Evolutionary conservation across 1,140 invertebrate species (phyloP).

Genomic region (Zaprionus lachaisei): DNA sequence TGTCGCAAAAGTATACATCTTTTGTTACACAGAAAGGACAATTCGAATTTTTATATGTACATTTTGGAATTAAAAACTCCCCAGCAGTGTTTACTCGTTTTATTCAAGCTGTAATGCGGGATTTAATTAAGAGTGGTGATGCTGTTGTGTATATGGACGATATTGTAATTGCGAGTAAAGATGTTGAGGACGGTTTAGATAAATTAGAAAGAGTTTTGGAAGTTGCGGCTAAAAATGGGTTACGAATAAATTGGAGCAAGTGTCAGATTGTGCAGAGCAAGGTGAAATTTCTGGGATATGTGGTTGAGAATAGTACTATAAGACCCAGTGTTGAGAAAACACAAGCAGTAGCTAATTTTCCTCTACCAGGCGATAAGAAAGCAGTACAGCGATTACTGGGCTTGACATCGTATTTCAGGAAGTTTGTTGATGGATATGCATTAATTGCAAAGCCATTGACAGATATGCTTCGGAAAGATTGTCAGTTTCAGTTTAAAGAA

Average conservation of each 20-base stretch:
- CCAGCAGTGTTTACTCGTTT: slow-evolving; percentile 55
- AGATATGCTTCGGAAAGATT: slow-evolving; percentile 12
- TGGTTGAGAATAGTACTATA: slow-evolving; percentile 6
- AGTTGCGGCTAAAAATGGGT: neutral
- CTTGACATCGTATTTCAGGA: slow-evolving; percentile 12
- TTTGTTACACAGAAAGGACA: slow-evolving; percentile 54
- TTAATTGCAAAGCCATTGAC: slow-evolving; percentile 3
- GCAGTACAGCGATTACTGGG: slow-evolving; percentile 27
- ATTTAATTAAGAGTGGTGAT: slow-evolving; percentile 5
- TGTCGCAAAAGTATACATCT: slow-evolving; percentile 61
- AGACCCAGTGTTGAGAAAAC: neutral
- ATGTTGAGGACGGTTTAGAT: slow-evolving; percentile 8
- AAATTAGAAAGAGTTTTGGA: slow-evolving; percentile 18
- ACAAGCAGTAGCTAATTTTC: slow-evolving; percentile 16
- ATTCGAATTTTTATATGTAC: slow-evolving; percentile 29
- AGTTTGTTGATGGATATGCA: slow-evolving; percentile 9
- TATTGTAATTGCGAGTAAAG: slow-evolving; percentile 29
- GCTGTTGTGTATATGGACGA: slow-evolving; percentile 21
- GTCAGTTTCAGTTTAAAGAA: too few relatives aligned
- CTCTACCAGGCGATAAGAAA: slow-evolving; percentile 15
- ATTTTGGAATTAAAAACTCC: slow-evolving; percentile 45
- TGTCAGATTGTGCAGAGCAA: slow-evolving; percentile 23
- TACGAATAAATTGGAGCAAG: slow-evolving; percentile 19
- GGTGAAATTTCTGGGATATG: slow-evolving; percentile 20
- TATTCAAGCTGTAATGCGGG: slow-evolving; percentile 61